Evolutionary conservation across 2,888 invertebrate genomes (phyloP).

Genomic region (Uropetala carovei): DNA sequence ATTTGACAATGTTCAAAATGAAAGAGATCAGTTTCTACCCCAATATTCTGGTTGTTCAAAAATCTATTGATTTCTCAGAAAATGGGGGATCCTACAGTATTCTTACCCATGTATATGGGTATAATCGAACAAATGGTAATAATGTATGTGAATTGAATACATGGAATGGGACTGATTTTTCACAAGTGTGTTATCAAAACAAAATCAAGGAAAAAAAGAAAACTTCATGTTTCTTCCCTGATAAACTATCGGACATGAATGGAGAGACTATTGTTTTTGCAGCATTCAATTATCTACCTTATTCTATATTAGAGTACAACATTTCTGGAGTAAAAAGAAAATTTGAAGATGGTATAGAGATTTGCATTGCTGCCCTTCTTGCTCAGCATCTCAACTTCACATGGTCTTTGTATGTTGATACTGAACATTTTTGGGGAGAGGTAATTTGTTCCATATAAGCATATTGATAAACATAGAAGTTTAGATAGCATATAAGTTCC

Average conservation of each 20-base stretch:
- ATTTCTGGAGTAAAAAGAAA: not conserved
- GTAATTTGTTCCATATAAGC: not conserved
- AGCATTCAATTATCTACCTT: slow-evolving; percentile 80
- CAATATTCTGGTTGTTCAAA: not conserved
- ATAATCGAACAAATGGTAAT: not conserved
- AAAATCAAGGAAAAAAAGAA: not conserved
- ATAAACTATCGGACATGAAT: slow-evolving; percentile 75
- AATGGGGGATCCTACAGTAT: not conserved
- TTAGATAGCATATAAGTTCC: no score
- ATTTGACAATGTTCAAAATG: not conserved
- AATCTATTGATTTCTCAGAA: not conserved
- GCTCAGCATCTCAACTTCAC: slow-evolving; percentile 76
- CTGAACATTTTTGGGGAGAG: slow-evolving; percentile 17
- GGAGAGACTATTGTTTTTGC: slow-evolving; percentile 77
- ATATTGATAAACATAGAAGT: not conserved
- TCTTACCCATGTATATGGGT: not conserved
- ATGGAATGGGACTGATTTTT: not conserved
- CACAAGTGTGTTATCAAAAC: not conserved
- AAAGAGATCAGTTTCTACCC: not conserved
- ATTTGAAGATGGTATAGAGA: slow-evolving; percentile 73
- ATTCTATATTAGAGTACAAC: slow-evolving; percentile 73
- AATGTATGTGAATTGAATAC: not conserved
- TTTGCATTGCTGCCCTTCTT: slow-evolving; percentile 76
- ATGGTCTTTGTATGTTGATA: slow-evolving; percentile 71
- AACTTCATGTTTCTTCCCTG: slow-evolving; percentile 74